Conservation (phyloP, 2,888 invertebrate species). For the Cetonia aurata region DNA sequence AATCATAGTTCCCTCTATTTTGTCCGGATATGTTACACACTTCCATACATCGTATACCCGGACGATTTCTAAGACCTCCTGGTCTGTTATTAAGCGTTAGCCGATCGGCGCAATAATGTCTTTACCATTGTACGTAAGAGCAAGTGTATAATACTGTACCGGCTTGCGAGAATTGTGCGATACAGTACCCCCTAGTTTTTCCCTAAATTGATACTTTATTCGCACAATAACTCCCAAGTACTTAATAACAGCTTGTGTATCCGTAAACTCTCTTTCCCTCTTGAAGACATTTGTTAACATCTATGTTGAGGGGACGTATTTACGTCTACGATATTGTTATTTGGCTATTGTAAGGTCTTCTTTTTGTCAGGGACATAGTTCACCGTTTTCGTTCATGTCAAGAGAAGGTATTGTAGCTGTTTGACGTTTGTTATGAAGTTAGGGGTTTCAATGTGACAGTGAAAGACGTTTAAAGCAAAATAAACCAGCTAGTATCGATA, state of each 20-base stretch:
- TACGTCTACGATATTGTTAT: conserved; percentile 16
- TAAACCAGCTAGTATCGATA: too few relatives aligned
- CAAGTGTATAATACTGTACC: too few relatives aligned
- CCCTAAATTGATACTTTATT: conserved; percentile 52
- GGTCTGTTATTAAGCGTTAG: too few relatives aligned
- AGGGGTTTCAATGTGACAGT: background rate
- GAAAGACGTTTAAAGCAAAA: too few relatives aligned
- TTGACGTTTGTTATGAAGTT: background rate
- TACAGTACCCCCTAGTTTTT: conserved; percentile 32
- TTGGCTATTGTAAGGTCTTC: conserved; percentile 8
- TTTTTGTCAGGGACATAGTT: conserved; percentile 20
- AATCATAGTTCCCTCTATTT: too few relatives aligned
- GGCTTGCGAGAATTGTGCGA: background rate
- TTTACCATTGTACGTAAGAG: too few relatives aligned
- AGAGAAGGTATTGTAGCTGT: conserved; percentile 1
- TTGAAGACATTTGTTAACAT: conserved; percentile 13
- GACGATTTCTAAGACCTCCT: too few relatives aligned
- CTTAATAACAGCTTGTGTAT: conserved; percentile 13
- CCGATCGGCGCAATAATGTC: too few relatives aligned
- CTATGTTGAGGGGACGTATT: conserved; percentile 9
- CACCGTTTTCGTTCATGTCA: conserved; percentile 6
- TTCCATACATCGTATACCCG: too few relatives aligned
- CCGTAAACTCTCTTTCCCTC: background rate
- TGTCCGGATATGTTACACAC: too few relatives aligned
- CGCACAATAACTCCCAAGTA: conserved; percentile 47